A percentile compares a stretch with the other conserved stretches of the same genome.
These are phyloP conservation scores for Parasteatoda lunata DNA, from an alignment of 2,888 invertebrate species.

Conservation along the genomic window DNA sequence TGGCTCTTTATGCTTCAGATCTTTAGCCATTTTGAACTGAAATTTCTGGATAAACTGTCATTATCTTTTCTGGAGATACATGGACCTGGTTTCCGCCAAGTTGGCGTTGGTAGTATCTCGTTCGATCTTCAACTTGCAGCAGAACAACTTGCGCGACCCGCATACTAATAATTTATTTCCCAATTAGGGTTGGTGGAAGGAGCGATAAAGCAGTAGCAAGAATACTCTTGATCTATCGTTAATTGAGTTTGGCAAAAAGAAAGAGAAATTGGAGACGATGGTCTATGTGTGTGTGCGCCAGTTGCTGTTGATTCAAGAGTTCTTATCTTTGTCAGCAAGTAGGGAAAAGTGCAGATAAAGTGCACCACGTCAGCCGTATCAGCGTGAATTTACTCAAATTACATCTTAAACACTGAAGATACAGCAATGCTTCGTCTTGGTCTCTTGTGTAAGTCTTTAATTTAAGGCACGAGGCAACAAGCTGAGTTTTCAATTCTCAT, in stretches of 20 bases:
- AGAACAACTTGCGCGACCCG: neutral
- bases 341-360: no score
- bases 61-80: neutral
- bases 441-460: no score
- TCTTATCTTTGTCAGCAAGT: no score
- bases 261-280: neutral
- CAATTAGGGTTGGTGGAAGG: constrained; percentile 17
- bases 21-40: neutral
- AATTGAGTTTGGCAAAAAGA: constrained; percentile 29
- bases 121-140: neutral
- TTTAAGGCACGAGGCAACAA: no score
- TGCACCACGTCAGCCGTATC: no score
- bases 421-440: no score
- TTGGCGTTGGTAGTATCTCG: neutral
- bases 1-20: neutral
- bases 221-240: constrained; percentile 15
- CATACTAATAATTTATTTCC: constrained; percentile 29
- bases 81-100: neutral
- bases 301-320: no score
- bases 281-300: neutral
- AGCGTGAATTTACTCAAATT: no score
- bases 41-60: neutral
- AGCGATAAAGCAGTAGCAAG: neutral
- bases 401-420: no score
- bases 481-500: no score